Evolutionary conservation across 2,113 vertebrate species (phyloP), one percentile per base, ranked within the genome.

Genomic region (Deroptyus accipitrinus): DNA sequence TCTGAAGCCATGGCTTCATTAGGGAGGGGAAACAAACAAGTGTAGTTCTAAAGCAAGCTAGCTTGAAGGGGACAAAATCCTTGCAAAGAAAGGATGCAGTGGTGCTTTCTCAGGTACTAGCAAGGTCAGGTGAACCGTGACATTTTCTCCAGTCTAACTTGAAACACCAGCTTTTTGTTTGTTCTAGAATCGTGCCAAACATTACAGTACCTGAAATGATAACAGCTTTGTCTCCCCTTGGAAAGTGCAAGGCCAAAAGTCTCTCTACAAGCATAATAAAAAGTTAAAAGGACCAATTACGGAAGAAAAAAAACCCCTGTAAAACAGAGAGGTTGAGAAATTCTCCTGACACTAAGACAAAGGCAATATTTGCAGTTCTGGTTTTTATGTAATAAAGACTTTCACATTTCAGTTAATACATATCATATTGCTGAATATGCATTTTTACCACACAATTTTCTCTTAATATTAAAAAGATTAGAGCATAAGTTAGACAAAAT

Each of bases 101-200:
- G 48, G 30, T 87, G 31, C 49, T 67, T 68, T 92, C 70, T 91
- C 77, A 92, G 69, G 63, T 88, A 52, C 28, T 33, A 28, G 22
- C 11, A 66, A 44, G 33, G 90, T 75, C 85, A 86, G 69, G 86
- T 86, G 92, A 67, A 35, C 37, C 79, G 57, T 75, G 57, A 28
- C 42, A 41, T 88, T 92, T 88, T 88, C 80, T 82, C 62, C 83
- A 88, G 42, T 81, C 39, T 61, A 28, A 61, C 44, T 31, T 78
- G 62, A 92, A 94, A 81, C 83, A 95, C 52, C 80, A 84, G 66
- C 83, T 94, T 80, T 67, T 76, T 88, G 23, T 83, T 59, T 83
- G 86, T 62, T 83, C 48, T 55, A 81, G 42, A 81, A 39, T 2
- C 49, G 52, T 61, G 52, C 39, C 41, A 14, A n/a, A 17, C 27